A percentile compares a stretch with the other conserved stretches of the same genome.
Evolutionary conservation across 2,113 vertebrate genomes (phyloP).

Genomic region (Cervus canadensis): DNA sequence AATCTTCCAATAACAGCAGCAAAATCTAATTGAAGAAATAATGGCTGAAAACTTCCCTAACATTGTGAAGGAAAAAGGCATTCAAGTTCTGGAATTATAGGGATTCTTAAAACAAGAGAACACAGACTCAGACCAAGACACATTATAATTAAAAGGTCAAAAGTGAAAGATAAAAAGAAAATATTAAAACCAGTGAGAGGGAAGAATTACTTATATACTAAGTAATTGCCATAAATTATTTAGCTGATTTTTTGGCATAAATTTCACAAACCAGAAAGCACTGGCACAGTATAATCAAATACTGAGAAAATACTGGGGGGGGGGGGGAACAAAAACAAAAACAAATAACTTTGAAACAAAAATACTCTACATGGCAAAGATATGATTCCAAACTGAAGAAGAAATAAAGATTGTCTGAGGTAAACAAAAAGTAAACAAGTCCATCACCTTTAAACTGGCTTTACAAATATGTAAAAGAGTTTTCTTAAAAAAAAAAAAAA

Average conservation of each 20-base stretch:
- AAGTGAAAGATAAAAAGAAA: neutral
- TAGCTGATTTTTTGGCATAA: neutral
- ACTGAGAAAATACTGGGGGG: neutral
- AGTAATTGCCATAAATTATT: neutral
- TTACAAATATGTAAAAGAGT: neutral
- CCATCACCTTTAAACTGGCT: neutral
- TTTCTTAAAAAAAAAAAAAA: neutral
- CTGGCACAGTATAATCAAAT: neutral
- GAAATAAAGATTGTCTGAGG: neutral
- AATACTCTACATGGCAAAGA: neutral
- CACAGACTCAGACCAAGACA: neutral
- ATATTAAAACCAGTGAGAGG: neutral
- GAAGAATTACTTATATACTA: neutral
- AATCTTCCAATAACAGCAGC: neutral
- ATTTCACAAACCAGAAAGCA: neutral
- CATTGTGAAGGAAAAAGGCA: neutral
- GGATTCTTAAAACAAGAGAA: neutral
- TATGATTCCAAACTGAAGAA: neutral
- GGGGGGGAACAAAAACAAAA: neutral
- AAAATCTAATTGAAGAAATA: neutral
- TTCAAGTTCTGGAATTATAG: neutral
- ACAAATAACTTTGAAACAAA: neutral
- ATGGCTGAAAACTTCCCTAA: neutral
- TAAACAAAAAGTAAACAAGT: neutral
- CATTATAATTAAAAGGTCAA: neutral